These are phyloP conservation scores for Carduelis carduelis DNA, from an alignment of 2,797 vertebrate species.

Conservation along the genomic window DNA sequence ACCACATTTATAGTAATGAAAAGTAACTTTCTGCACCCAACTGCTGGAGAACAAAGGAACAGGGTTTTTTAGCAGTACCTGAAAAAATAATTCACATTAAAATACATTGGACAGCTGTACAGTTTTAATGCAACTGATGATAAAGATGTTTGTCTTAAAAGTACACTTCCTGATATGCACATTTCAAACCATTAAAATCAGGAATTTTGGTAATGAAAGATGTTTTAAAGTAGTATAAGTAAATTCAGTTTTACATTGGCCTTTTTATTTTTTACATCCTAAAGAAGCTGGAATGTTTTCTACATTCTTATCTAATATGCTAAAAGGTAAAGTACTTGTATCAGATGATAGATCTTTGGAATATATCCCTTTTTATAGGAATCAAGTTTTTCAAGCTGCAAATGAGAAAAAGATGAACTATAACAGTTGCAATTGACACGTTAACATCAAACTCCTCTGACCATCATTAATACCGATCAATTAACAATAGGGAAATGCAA, in stretches of 20 bases:
- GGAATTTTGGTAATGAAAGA: background rate
- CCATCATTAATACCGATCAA: background rate
- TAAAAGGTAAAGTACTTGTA: background rate
- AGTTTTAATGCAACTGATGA: background rate
- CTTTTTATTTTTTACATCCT: background rate
- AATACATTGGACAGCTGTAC: background rate
- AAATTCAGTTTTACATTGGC: background rate
- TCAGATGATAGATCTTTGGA: background rate
- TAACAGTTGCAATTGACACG: background rate
- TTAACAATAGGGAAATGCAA: background rate
- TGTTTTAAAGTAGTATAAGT: background rate
- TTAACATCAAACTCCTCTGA: background rate
- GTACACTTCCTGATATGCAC: background rate
- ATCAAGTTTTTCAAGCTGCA: background rate
- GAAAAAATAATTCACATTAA: background rate
- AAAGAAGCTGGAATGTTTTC: background rate
- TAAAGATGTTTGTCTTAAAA: background rate
- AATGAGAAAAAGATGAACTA: background rate
- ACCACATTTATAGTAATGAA: background rate
- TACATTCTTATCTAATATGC: background rate
- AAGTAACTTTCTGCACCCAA: background rate
- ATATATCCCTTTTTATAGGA: background rate
- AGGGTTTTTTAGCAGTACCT: background rate
- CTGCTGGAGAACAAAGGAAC: background rate
- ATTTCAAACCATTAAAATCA: background rate